Base-by-base conservation (phyloP, 2,797 vertebrate species). In the Bradypodion ventrale region DNA sequence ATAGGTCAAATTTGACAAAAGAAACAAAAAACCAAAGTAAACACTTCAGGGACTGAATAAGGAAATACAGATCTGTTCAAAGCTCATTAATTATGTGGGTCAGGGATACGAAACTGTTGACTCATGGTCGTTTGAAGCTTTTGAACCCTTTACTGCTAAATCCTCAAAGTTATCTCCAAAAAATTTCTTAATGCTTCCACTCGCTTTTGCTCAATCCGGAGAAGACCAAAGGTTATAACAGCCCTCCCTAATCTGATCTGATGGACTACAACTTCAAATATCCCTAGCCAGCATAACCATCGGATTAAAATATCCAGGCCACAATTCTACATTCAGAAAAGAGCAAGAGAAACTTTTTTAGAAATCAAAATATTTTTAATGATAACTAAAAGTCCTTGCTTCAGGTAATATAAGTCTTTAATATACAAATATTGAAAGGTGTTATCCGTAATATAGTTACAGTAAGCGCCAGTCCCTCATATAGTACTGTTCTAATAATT, bases 1-100 rank as follows among this genome's bases (percentile, higher is more conserved):
- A 2, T 21, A 78, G 7, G 40, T 78, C 32, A 83, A 87, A 85
- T 10, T 73, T 76, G 83, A 83, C 42, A 56, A 19, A 60, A 10
- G 3, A 66, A 46, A 27, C 63, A 23, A 32, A 69, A 29, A 46
- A 78, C 84, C 76, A 80, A 78, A 3, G 2, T 1, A 88, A 87
- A 89, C 77, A 0, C 1, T 1, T 62, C 42, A 65, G 13, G 60
- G 65, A 35, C 75, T 59, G 62, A 59, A 35, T 80, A 87, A 85
- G 85, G 4, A 5, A 44, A 27, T 65, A 56, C 5, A 12, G n/a
- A 68, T 75, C 12, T 75, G 21, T 73, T 79, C 56, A 80, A 82
- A 74, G n/a, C 44, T 75, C 42, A 65, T 63, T 81, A 81, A 81
- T 81, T 82, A 49, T 65, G 25, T 29, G 59, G 49, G 56, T 49